phyloP scores from a whole-genome alignment of 2,888 invertebrate species.

The Drosophila subquinaria region DNA sequence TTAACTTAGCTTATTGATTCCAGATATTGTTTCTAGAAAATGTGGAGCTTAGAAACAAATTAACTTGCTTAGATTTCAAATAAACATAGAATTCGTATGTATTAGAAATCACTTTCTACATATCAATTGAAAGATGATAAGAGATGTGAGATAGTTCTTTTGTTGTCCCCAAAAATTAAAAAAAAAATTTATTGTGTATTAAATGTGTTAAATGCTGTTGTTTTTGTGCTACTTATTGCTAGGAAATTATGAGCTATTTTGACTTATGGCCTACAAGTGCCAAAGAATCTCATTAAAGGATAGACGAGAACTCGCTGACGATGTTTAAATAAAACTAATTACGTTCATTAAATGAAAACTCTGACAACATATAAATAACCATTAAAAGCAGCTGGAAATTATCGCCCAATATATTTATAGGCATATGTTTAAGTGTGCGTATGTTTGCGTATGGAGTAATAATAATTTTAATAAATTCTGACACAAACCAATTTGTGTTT shows the following conservation, averaged over 20 bases:
- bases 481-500: neutral
- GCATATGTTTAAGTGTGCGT: neutral
- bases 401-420: neutral
- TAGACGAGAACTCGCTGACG: neutral
- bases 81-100: neutral
- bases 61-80: neutral
- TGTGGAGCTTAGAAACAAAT: neutral
- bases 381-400: constrained; percentile 37
- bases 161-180: neutral
- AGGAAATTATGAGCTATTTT: constrained; percentile 1
- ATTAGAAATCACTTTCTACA: neutral
- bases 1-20: neutral
- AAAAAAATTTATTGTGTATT: neutral
- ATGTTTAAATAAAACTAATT: constrained; percentile 23
- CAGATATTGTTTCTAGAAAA: neutral
- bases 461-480: constrained; percentile 5
- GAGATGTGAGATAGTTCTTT: neutral
- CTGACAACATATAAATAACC: constrained; percentile 33
- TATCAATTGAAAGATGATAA: neutral
- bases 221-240: neutral
- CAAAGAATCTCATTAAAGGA: constrained; percentile 12
- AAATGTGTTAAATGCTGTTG: neutral
- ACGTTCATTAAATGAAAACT: constrained; percentile 21
- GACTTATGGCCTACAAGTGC: constrained; percentile 29
- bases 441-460: neutral